phyloP scores from a whole-genome alignment of 92 coral and sea anemone species.

The Bergia sp. region DNA sequence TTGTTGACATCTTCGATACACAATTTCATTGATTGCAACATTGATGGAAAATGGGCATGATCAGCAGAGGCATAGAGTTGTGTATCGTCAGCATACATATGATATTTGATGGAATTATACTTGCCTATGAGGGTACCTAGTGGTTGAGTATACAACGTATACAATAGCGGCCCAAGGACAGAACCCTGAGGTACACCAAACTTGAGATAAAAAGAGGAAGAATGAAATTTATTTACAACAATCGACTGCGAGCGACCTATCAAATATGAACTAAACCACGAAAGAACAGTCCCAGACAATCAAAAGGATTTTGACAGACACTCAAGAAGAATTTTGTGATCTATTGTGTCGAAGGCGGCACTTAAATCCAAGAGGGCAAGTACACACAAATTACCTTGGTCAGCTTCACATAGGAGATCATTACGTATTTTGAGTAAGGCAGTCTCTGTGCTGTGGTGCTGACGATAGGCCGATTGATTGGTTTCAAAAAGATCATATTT shows the following conservation, averaged over 20 bases:
- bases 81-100: not conserved
- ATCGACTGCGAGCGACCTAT: slow-evolving; percentile 32
- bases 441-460: not conserved
- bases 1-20: not conserved
- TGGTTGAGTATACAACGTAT: not conserved
- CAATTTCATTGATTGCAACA: not conserved
- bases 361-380: slow-evolving; percentile 20
- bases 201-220: not conserved
- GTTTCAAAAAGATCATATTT: not conserved
- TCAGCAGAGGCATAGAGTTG: not conserved
- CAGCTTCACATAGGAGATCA: not conserved
- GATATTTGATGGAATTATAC: not conserved
- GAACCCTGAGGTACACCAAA: not conserved
- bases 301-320: slow-evolving; percentile 8
- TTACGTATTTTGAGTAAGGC: not conserved
- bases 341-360: slow-evolving; percentile 36
- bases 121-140: not conserved
- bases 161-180: not conserved
- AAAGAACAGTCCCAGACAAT: slow-evolving; percentile 7
- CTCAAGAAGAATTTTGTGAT: slow-evolving; percentile 13
- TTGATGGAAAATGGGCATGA: not conserved
- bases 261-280: slow-evolving; percentile 19
- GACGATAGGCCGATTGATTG: not conserved
- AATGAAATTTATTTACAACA: slow-evolving; percentile 3
- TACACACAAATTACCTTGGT: not conserved